phyloP scores from a whole-genome alignment of 2,888 invertebrate genomes.

The Fabriciana adippe region DNA sequence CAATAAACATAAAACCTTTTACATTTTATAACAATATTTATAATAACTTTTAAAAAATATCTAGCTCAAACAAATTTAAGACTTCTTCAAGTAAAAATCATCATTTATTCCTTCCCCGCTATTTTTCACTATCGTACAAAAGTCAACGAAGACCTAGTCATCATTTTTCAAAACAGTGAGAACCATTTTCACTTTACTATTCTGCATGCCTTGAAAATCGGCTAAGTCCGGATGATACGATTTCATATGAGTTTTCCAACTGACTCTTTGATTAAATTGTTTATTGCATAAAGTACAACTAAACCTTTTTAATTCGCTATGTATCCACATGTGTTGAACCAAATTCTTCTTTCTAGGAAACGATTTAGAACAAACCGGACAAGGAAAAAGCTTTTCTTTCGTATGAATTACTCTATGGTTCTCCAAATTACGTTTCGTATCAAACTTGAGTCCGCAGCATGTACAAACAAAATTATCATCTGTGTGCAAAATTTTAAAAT shows the following conservation, averaged over 20 bases:
- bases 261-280: constrained; percentile 71
- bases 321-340: constrained; percentile 73
- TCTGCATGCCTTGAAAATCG: constrained; percentile 55
- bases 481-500: constrained; percentile 64
- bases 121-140: too few species aligned
- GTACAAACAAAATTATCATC: constrained; percentile 66
- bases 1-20: too few species aligned
- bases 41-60: too few species aligned
- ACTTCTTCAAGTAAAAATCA: too few species aligned
- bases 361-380: constrained; percentile 73
- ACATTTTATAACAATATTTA: too few species aligned
- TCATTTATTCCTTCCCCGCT: too few species aligned
- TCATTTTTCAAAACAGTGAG: constrained; percentile 49
- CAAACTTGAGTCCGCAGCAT: constrained; percentile 67
- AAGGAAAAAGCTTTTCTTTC: constrained; percentile 74
- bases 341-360: constrained; percentile 71
- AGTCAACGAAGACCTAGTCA: constrained; percentile 25
- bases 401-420: constrained; percentile 80
- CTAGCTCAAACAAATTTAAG: too few species aligned
- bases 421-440: constrained; percentile 58
- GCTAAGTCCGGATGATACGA: constrained; percentile 66
- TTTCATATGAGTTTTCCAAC: constrained; percentile 72
- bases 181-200: constrained; percentile 56
- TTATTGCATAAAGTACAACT: constrained; percentile 68
- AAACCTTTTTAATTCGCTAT: constrained; percentile 68